Evolutionary conservation across 2,888 invertebrate genomes (phyloP), one percentile per base, ranked within the genome.

Genomic region (Hyposoter dolosus): DNA sequence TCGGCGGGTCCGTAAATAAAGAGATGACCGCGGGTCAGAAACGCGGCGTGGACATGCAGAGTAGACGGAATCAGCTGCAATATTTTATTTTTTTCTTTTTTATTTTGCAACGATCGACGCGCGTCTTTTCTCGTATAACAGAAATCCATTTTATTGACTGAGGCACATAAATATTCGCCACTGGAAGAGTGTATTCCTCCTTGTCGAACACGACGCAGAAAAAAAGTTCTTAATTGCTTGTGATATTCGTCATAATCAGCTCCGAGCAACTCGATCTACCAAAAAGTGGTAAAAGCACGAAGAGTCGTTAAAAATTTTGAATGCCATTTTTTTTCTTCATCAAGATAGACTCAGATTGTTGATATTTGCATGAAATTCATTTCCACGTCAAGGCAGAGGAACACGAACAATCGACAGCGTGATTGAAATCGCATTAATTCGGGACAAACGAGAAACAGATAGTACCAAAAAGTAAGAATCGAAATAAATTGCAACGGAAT

Each of bases 1-100:
- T 17, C 68, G 60, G 23, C n/a, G 60, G 75, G 79, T 74, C 63
- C 79, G 47, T 79, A 83, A 83, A 83, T 75, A 74, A 79, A 83
- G 76, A 69, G 23, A 23, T 82, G n/a, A 71, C 50, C 47, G 15
- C 69, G 32, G 56, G 53, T 40, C 65, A 53, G 17, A 53, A 5
- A 32, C 23, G 19, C 9, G 40, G 10, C 40, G 17, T 76, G n/a
- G 43, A 45, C 35, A 12, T 35, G 17, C 35, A 63, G 60, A 17
- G 17, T 3, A 60, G 4, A 75, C 23, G 17, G 23, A 43, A 23
- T 63, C 60, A 43, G n/a, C 6, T 45, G 43, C 12, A 53, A 72
- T 19, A 63, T 63, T 12, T 63, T 75, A 63, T 35, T 9, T n/a
- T 15, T 23, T 50, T 47, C 9, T n/a, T 28, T 28, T 28, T 28